Evolutionary conservation across 2,797 vertebrate genomes (phyloP).

Genomic region (Otus scops): DNA sequence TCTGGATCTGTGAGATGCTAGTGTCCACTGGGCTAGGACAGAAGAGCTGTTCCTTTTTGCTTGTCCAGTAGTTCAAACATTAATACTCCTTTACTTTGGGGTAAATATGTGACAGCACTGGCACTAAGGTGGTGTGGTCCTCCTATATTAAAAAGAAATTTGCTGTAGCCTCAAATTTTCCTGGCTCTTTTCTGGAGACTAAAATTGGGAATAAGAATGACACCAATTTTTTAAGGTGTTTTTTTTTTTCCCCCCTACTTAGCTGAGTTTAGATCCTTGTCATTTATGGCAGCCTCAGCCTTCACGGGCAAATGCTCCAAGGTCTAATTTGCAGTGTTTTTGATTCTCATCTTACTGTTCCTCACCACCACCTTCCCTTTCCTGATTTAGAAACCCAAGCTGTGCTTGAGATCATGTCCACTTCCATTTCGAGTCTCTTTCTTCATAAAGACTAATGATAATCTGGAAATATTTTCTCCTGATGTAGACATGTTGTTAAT

Average conservation of each 20-base stretch:
- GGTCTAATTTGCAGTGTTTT: not conserved
- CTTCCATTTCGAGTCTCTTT: not conserved
- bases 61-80: not conserved
- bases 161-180: not conserved
- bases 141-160: not conserved
- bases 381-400: not conserved
- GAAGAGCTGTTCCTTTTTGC: not conserved
- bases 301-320: not conserved
- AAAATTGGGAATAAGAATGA: not conserved
- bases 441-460: not conserved
- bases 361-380: not conserved
- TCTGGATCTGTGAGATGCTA: not conserved
- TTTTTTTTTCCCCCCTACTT: not conserved
- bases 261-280: not conserved
- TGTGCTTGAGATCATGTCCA: not conserved
- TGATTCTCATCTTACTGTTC: not conserved
- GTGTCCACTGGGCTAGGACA: not conserved
- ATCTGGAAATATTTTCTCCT: not conserved
- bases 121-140: no score
- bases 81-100: not conserved
- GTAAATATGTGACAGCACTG: no score
- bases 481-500: not conserved
- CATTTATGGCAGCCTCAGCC: not conserved
- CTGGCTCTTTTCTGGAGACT: not conserved
- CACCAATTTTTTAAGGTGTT: not conserved